Evolutionary conservation across 2,797 vertebrate genomes (phyloP), one percentile per base, ranked within the genome.

Genomic region (Lindbergichthys nudifrons): DNA sequence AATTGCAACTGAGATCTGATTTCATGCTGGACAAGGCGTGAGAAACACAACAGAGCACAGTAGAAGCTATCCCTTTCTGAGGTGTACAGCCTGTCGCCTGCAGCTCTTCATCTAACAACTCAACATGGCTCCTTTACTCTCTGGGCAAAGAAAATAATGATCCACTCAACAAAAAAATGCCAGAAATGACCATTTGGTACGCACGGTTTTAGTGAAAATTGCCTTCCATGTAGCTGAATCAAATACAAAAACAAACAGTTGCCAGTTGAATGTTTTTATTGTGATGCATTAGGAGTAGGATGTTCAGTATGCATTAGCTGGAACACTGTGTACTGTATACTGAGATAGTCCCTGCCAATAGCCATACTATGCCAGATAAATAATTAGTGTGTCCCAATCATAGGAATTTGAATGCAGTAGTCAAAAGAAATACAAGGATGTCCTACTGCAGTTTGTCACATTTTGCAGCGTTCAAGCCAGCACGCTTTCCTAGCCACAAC

Each of bases 81-180:
- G 48, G 18, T 56, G 36, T 43, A 14, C 18, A 50, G 14, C 18
- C 51, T 62, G 58, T 50, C 3, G 15, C 65, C 23, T 50, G 10
- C 14, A 21, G 16, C 18, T 52, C n/a, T 36, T 53, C 13, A 73
- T 45, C 39, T 30, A 63, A 64, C 30, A 26, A 32, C 58, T 63
- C 42, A 30, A 21, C 7, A 15, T 32, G 19, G 18, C 19, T 48
- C 46, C 32, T 48, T 69, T 43, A 65, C 41, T 59, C 3, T 43
- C 14, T 16, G 39, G 43, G 21, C 30, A 32, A 15, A 36, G 10
- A 45, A 3, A 0, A 10, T 65, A 52, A 54, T 13, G 16, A 1
- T 36, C 6, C 7, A 16, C 15, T 16, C 70, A 23, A 14, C 50
- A 10, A 21, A 21, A 42, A 45, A 41, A 46, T 26, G 14, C 61